Base-by-base conservation (phyloP, 1,140 invertebrate species). In the Piezodorus guildinii region DNA sequence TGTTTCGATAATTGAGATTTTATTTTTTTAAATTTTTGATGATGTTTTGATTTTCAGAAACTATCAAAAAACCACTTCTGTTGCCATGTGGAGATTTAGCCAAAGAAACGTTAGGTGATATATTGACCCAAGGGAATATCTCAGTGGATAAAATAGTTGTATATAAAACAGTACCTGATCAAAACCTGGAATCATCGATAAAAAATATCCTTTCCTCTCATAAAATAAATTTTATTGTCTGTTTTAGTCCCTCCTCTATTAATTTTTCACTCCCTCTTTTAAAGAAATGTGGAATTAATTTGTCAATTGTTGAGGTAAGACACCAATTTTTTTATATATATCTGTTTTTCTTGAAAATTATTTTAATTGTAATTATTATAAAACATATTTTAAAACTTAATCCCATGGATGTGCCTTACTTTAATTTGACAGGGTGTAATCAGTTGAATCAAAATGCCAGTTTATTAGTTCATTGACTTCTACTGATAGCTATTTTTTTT, bases 181-280 rank as follows among this genome's bases (percentile, higher is more conserved):
- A 9, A 2, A 49, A 49, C 46, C 19, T 49, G 1, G 46, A 49
- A 21, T 49, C 46, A 6, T 19, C 46, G 2, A n/a, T 49, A 17
- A 49, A n/a, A 19, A 49, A 49, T 49, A 49, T 49, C 16, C n/a
- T 49, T 8, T 21, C n/a, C n/a, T 19, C n/a, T 19, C 10, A 21
- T 49, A 49, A 49, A 49, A 49, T 49, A 19, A 49, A 49, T 49
- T 49, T 49, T 49, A 49, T 49, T 19, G 46, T 49, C n/a, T 49
- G 46, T 21, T 49, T 49, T 49, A 49, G 46, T 14, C 46, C 46
- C 19, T 49, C 46, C 19, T 49, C 46, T 10, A 21, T 49, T 19
- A 49, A 49, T 49, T 19, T 49, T 19, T 49, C 46, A 2, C 19
- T 49, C n/a, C 46, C 46, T 19, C n/a, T 49, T 49, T 10, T 49